phyloP scores from a whole-genome alignment of 2,113 vertebrate genomes.

The Vulpes lagopus region DNA sequence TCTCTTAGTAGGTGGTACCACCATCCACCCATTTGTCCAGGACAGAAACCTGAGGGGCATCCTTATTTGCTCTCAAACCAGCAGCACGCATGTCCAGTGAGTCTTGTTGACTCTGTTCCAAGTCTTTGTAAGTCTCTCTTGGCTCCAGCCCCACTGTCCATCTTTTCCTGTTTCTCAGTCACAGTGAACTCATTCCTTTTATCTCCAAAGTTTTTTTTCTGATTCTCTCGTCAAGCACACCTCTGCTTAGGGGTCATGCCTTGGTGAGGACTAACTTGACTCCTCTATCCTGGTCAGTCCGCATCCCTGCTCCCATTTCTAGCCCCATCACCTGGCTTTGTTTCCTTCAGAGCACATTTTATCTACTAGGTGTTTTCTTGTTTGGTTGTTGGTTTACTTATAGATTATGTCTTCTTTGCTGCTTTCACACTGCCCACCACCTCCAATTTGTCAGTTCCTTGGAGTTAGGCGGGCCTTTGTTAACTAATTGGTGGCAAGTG shows the following conservation, averaged over 20 bases:
- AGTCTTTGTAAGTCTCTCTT: background rate
- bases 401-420: background rate
- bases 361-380: background rate
- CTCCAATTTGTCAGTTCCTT: background rate
- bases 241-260: background rate
- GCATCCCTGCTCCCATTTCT: background rate
- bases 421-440: background rate
- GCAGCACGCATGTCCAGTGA: background rate
- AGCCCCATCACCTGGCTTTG: background rate
- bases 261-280: background rate
- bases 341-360: constrained; percentile 15
- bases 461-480: background rate
- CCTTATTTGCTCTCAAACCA: background rate
- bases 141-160: background rate
- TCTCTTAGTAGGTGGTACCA: background rate
- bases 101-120: background rate
- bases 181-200: background rate
- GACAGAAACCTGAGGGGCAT: background rate
- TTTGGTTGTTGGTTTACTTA: constrained; percentile 25
- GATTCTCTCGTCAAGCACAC: background rate
- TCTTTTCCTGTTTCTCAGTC: constrained; percentile 37
- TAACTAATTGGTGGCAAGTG: background rate
- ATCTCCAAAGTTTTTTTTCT: background rate
- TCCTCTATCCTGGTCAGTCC: background rate
- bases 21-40: background rate